These are phyloP conservation scores for Cephalopachus bancanus DNA, from an alignment of 2,797 vertebrate species.

Conservation along the genomic window DNA sequence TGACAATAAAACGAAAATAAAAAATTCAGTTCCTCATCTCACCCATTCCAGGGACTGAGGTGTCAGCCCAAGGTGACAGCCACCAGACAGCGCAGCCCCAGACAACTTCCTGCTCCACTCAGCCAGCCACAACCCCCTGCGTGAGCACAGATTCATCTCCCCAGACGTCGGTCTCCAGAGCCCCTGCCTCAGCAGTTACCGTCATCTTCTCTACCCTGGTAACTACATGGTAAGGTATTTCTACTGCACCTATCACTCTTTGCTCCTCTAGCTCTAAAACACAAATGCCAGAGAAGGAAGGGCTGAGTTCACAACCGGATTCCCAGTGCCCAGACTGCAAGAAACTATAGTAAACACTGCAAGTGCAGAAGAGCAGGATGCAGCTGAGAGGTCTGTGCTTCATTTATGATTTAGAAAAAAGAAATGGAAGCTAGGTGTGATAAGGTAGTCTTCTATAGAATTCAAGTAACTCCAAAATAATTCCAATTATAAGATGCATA, in stretches of 20 bases:
- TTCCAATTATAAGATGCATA: background rate
- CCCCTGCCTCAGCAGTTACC: background rate
- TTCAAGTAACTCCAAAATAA: background rate
- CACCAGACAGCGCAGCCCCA: background rate
- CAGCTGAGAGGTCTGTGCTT: background rate
- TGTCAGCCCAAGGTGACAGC: background rate
- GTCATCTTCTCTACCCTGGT: background rate
- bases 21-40: background rate
- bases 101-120: background rate
- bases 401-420: background rate
- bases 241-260: background rate
- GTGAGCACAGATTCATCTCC: background rate
- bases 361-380: background rate
- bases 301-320: background rate
- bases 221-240: background rate
- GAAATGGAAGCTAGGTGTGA: background rate
- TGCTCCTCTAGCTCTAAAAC: background rate
- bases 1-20: background rate
- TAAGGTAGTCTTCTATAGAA: background rate
- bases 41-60: background rate
- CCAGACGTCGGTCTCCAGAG: background rate
- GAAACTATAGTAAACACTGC: background rate
- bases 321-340: background rate
- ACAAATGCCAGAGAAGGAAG: background rate
- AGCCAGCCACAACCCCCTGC: no score